Conservation (phyloP, 1,140 invertebrate species). For the Tachypleus tridentatus region DNA sequence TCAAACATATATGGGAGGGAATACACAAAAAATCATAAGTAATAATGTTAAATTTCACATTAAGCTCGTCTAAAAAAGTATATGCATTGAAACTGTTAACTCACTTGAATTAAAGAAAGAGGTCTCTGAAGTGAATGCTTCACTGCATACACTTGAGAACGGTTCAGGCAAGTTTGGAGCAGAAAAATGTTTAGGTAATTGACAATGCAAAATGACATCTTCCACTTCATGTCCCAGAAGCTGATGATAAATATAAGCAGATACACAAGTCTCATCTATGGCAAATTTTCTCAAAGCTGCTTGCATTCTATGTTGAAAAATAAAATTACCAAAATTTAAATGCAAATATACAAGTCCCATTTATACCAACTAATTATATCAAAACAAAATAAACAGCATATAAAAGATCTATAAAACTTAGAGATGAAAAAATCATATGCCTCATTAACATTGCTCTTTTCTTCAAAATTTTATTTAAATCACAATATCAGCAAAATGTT, state of each 20-base stretch:
- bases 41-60: no score
- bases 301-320: slow-evolving; percentile 64
- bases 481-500: no score
- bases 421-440: no score
- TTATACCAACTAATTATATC: no score
- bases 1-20: no score
- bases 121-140: slow-evolving; percentile 96
- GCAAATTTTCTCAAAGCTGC: slow-evolving; percentile 88
- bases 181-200: slow-evolving; percentile 90
- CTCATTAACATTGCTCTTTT: no score
- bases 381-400: no score
- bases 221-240: slow-evolving; percentile 94
- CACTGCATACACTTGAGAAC: slow-evolving; percentile 81
- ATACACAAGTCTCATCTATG: slow-evolving; percentile 90
- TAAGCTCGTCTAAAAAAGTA: no score
- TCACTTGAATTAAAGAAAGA: slow-evolving; percentile 84
- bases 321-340: neutral
- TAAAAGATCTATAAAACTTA: no score
- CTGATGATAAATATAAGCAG: slow-evolving; percentile 93
- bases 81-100: neutral
- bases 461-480: no score
- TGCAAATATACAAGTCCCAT: no score
- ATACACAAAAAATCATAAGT: no score
- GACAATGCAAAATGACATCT: slow-evolving; percentile 78
- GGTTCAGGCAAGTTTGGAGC: slow-evolving; percentile 94